These are phyloP conservation scores for Gymnocypris eckloni DNA, from an alignment of 2,797 vertebrate genomes.

Conservation along the genomic window DNA sequence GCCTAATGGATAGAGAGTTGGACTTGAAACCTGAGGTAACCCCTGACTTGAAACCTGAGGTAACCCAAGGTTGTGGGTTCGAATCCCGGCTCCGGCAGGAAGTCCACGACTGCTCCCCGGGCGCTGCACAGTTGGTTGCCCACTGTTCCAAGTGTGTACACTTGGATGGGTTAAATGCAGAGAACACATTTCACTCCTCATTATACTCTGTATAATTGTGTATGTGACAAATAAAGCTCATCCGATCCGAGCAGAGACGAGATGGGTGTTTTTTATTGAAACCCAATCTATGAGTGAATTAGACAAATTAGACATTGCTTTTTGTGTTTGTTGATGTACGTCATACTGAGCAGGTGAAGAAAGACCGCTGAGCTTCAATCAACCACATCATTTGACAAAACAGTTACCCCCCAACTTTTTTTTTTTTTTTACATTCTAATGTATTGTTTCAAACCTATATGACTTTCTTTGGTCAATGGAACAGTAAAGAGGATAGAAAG, in stretches of 20 bases:
- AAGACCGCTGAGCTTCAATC: slow-evolving; percentile 21
- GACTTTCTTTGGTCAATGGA: not conserved
- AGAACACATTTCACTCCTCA: too few relatives aligned
- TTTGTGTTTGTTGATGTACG: slow-evolving; percentile 50
- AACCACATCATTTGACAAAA: not conserved
- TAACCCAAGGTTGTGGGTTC: too few relatives aligned
- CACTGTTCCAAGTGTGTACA: too few relatives aligned
- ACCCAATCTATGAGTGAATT: not conserved
- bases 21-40: too few relatives aligned
- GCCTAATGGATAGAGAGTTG: too few relatives aligned
- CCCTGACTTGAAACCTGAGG: too few relatives aligned
- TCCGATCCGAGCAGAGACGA: not conserved
- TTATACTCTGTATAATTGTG: too few relatives aligned
- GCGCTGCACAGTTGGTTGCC: too few relatives aligned
- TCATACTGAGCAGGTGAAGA: slow-evolving; percentile 27
- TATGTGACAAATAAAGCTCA: too few relatives aligned
- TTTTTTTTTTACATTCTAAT: not conserved
- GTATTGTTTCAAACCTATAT: not conserved
- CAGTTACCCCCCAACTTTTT: not conserved
- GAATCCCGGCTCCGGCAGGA: too few relatives aligned
- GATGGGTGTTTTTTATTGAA: not conserved
- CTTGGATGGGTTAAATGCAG: too few relatives aligned
- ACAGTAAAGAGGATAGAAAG: not conserved
- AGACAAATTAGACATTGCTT: not conserved
- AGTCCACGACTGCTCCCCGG: too few relatives aligned